Base-by-base conservation (phyloP, 2,888 invertebrate genomes). In the Emmelina monodactyla region DNA sequence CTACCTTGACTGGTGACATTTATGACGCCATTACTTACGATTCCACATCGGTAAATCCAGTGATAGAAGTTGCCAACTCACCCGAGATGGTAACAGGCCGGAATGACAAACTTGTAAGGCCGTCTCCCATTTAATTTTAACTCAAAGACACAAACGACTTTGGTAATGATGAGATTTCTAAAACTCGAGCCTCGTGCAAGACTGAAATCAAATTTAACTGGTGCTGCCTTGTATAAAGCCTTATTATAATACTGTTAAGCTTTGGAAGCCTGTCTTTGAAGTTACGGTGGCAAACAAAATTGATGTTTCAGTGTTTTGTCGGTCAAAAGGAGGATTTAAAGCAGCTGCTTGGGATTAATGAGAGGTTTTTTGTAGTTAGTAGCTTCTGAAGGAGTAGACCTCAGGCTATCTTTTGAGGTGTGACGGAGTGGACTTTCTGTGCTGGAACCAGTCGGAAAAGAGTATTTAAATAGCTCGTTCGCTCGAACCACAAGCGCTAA, bases 111-210 rank as follows among this genome's bases (percentile, higher is more conserved):
- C 25, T 25, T 11, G 25, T 7, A 25, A 25, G 25, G 25, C 25
- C 25, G 25, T 10, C 25, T 10, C 4, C 25, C n/a, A 10, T 25
- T 25, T 25, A 25, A 25, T 25, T 25, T 25, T 25, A 25, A 25
- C 25, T 25, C 25, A 25, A 25, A 25, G 25, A 25, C 25, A 25
- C 25, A 25, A 25, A 25, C 25, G 25, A 25, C 25, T 25, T 25
- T 25, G 25, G 25, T 25, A 25, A 25, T 25, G 25, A 25, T 25
- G 25, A 25, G 25, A 25, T 25, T 25, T 25, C 25, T 25, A 25
- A 25, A 25, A 25, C n/a, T 25, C 25, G 11, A 11, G 3, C n/a
- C 11, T 11, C n/a, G 25, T 25, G 25, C n/a, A n/a, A 9, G 9
- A n/a, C 25, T 10, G 25, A 25, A 25, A 25, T 25, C 25, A 25